Base-by-base conservation (phyloP, 1,140 invertebrate species). In the Popillia japonica region DNA sequence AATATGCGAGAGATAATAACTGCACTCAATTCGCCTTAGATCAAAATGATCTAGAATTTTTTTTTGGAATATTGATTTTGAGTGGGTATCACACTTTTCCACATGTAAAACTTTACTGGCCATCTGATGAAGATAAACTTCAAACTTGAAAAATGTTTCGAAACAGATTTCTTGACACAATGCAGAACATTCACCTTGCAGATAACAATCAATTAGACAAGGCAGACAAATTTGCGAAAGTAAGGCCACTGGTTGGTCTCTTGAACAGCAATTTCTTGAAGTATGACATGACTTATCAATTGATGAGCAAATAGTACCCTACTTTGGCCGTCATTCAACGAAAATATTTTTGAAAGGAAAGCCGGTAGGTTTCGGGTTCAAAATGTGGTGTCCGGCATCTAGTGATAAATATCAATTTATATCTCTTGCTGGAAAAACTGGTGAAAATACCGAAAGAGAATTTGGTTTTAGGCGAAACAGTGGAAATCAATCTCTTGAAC, bases 261-360 rank as follows among this genome's bases (percentile, higher is more conserved):
- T 64, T 64, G 22, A n/a, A n/a, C n/a, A 64, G n/a, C n/a, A 7
- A 42, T 42, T 42, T 42, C 41, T 10, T 42, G 10, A 42, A 42
- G 10, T 86, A 82, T 79, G 84, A 80, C 79, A 82, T 76, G 80
- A 86, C 79, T 83, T 87, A 77, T 87, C 86, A n/a, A n/a, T n/a
- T n/a, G n/a, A n/a, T n/a, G n/a, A n/a, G n/a, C n/a, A n/a, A n/a
- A n/a, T n/a, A n/a, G n/a, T n/a, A n/a, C n/a, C n/a, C n/a, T n/a
- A n/a, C n/a, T n/a, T n/a, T n/a, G n/a, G n/a, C n/a, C n/a, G n/a
- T n/a, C n/a, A n/a, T n/a, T n/a, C n/a, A n/a, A n/a, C n/a, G n/a
- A n/a, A n/a, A n/a, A n/a, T n/a, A n/a, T n/a, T n/a, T n/a, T n/a
- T n/a, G n/a, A n/a, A n/a, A n/a, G n/a, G n/a, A n/a, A n/a, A n/a